These are phyloP conservation scores for Bombus ignitus DNA, from an alignment of 1,140 invertebrate genomes.

Conservation along the genomic window DNA sequence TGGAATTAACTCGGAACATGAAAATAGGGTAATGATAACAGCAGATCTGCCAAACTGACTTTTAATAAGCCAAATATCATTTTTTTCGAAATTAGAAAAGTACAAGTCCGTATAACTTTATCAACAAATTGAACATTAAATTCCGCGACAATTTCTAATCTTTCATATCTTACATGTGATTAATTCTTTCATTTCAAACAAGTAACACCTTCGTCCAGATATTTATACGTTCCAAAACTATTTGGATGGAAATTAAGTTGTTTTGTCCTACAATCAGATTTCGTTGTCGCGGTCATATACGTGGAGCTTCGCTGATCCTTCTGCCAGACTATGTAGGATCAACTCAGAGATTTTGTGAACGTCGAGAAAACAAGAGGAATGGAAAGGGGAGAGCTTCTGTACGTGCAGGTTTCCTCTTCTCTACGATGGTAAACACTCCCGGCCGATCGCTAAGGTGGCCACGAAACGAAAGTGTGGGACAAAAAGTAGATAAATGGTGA, in stretches of 20 bases:
- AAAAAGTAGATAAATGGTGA: slow-evolving; percentile 82
- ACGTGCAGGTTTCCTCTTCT: slow-evolving; percentile 43
- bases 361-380: slow-evolving; percentile 34
- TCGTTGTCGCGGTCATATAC: background rate
- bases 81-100: background rate
- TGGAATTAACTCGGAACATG: background rate
- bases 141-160: background rate
- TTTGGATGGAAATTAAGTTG: background rate
- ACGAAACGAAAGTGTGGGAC: slow-evolving; percentile 77
- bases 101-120: background rate
- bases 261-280: slow-evolving; percentile 14
- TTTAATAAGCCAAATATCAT: background rate
- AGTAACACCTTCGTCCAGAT: no score
- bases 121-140: background rate
- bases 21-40: no score
- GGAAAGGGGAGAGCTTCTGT: slow-evolving; percentile 14
- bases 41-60: background rate
- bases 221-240: background rate
- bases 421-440: slow-evolving; percentile 74
- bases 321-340: slow-evolving; percentile 14
- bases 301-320: slow-evolving; percentile 32
- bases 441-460: slow-evolving; percentile 70
- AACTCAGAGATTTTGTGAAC: slow-evolving; percentile 39
- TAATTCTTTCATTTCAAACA: background rate
- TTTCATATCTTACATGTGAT: no score